Base-by-base conservation (phyloP, 2,113 vertebrate genomes). In the Recurvirostra avosetta region DNA sequence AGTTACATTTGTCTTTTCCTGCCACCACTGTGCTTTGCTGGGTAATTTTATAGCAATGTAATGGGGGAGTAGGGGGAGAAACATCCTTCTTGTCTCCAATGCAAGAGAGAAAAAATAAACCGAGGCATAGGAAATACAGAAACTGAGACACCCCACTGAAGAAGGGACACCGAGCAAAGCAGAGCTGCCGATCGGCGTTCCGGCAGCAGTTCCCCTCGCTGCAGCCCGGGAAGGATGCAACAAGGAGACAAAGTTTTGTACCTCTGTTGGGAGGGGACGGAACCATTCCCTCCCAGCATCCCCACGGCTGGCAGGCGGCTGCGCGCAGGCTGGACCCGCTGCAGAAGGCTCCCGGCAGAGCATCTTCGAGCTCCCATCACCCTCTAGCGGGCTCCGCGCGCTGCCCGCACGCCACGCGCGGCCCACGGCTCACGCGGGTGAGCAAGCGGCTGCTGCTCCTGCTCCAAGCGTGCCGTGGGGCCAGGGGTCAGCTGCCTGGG, bases 1-100 rank as follows among this genome's bases (percentile, higher is more conserved):
- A 86, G 68, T 91, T 94, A 65, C 92, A 87, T 85, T 96, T 94
- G 87, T 90, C 94, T 87, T 94, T 91, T 77, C 86, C 88, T 93
- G 91, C 81, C 91, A 88, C 86, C 83, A 36, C 86, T 72, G 85
- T 32, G 90, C 80, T 93, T 85, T 52, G 90, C 52, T 70, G 78
- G 73, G 68, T 67, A 75, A 92, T 86, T 92, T 94, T 93, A 56
- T 25, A 72, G 77, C 45, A 91, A 87, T 5, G 1, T 59, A 90
- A 94, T 40, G 36, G 65, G 50, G 38, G 68, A 52, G 30, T 26
- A 70, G 38, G 59, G 81, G 81, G 66, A 94, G 67, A 72, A 90
- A 36, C 76, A 73, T 88, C 67, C 30, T 55, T 41, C 86, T 77
- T 16, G 40, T 61, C 76, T 81, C 63, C 83, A 86, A 38, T 2